These are phyloP conservation scores for Triplophysa rosa DNA, from an alignment of 2,113 vertebrate species.

Conservation along the genomic window DNA sequence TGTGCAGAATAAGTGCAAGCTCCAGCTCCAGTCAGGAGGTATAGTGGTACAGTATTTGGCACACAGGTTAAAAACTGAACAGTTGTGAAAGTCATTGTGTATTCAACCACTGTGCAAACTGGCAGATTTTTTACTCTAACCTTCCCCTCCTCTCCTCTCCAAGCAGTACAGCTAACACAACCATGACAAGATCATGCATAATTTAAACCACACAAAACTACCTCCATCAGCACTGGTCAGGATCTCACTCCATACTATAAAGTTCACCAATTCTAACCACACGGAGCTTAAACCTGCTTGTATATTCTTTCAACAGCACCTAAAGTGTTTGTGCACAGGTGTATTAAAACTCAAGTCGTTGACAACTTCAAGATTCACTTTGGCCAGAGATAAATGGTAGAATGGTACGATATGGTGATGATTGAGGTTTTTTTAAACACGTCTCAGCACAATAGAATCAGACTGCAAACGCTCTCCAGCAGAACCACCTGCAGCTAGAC, in stretches of 20 bases:
- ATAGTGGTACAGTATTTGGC: background rate
- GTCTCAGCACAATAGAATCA: background rate
- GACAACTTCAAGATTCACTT: no score
- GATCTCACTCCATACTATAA: background rate
- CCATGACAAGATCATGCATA: slow-evolving; percentile 21
- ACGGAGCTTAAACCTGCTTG: no score
- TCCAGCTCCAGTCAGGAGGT: background rate
- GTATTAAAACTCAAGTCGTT: background rate
- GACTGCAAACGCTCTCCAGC: background rate
- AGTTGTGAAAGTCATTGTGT: background rate
- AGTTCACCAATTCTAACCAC: background rate
- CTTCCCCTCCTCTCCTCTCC: background rate
- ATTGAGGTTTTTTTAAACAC: no score
- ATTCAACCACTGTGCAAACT: background rate
- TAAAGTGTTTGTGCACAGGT: no score
- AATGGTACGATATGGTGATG: no score
- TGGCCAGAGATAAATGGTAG: no score
- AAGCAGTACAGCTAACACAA: slow-evolving; percentile 1
- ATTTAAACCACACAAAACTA: slow-evolving; percentile 27
- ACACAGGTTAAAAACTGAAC: background rate
- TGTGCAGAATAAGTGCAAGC: background rate
- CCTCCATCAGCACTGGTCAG: slow-evolving; percentile 1
- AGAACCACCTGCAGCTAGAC: background rate
- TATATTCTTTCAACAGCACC: background rate
- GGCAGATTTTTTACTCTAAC: background rate